Conservation (phyloP, 2,797 vertebrate species). For the Notoglanidium macrostoma region DNA sequence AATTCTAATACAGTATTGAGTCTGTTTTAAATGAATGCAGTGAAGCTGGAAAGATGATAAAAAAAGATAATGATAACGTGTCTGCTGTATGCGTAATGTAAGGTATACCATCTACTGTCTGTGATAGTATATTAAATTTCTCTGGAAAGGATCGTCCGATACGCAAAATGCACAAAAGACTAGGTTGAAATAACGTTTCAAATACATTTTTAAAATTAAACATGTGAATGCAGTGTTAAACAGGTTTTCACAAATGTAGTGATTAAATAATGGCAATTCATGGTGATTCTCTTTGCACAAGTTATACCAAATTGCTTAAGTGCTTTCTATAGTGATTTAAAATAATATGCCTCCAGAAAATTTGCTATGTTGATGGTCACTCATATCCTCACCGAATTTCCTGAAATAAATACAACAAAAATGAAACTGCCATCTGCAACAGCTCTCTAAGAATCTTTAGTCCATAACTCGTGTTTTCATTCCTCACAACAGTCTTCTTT, state of each 20-base stretch:
- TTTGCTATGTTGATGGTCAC: neutral
- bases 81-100: constrained; percentile 1
- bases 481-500: neutral
- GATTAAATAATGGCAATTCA: neutral
- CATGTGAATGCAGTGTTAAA: neutral
- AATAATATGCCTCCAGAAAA: neutral
- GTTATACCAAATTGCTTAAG: neutral
- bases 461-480: neutral
- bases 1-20: constrained; percentile 4
- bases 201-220: neutral
- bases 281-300: neutral
- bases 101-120: neutral
- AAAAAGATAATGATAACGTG: constrained; percentile 19
- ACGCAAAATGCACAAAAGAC: neutral
- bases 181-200: neutral
- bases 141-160: neutral
- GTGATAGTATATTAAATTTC: neutral
- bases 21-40: neutral
- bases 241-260: neutral
- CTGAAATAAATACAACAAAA: neutral
- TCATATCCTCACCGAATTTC: neutral
- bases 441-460: neutral
- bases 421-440: neutral
- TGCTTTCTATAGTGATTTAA: neutral
- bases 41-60: constrained; percentile 8